Percentiles rank a stretch among this genome's conserved stretches.
Evolutionary conservation across 2,797 vertebrate species (phyloP).

Genomic region (Australoheros facetus): DNA sequence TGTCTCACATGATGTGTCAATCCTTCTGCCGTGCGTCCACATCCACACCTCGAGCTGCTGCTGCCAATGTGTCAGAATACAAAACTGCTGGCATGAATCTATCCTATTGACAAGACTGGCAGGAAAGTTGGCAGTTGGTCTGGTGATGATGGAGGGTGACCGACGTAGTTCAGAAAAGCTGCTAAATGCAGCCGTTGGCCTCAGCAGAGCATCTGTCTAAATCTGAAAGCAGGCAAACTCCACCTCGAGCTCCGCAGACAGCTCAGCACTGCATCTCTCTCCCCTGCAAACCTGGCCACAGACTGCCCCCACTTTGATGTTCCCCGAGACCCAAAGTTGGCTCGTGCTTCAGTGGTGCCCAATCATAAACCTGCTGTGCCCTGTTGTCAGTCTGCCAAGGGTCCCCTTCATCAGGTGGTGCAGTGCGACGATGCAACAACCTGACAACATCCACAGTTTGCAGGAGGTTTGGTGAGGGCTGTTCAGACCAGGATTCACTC

Average conservation of each 20-base stretch:
- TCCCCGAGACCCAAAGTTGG: conserved; percentile 17
- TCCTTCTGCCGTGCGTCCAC: neutral
- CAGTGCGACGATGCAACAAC: conserved; percentile 74
- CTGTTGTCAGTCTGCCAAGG: conserved; percentile 46
- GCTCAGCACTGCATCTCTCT: conserved; percentile 34
- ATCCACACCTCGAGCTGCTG: neutral
- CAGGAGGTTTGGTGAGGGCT: conserved; percentile 7
- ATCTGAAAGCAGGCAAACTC: conserved; percentile 27
- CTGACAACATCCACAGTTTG: conserved; percentile 60
- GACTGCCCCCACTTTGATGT: neutral
- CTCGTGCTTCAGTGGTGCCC: conserved; percentile 9
- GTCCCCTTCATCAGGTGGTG: conserved; percentile 71
- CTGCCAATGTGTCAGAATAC: neutral
- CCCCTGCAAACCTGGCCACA: conserved; percentile 24
- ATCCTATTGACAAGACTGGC: neutral
- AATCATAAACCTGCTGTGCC: conserved; percentile 27
- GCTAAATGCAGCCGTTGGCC: neutral
- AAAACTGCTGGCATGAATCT: neutral
- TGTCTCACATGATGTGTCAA: conserved; percentile 5
- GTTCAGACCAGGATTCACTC: conserved; percentile 10
- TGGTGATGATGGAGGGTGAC: neutral
- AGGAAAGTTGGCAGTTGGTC: neutral
- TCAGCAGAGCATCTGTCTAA: conserved; percentile 3
- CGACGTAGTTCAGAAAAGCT: neutral
- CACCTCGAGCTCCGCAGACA: conserved; percentile 38